Base-by-base conservation (phyloP, 2,113 vertebrate genomes). In the Periophthalmus modestus region DNA sequence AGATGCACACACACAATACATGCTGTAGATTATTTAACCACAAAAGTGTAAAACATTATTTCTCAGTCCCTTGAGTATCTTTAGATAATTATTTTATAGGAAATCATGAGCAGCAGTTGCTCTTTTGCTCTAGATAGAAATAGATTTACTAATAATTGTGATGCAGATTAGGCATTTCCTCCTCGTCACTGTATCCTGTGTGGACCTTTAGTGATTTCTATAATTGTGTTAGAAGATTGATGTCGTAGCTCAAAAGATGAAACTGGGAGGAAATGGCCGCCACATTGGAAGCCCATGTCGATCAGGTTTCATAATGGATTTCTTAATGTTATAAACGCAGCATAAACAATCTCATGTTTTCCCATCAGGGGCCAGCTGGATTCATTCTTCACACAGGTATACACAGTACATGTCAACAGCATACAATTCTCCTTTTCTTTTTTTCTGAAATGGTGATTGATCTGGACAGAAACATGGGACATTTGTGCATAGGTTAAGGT, bases 281-380 rank as follows among this genome's bases (percentile, higher is more conserved):
- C 68, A 79, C 21, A 78, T 68, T 83, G 68, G 78, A 81, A 73
- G 81, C 79, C 61, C 79, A 83, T 83, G 47, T 68, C 83, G 85
- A 84, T 93, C 79, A 24, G 79, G 83, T 91, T 93, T 85, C 91
- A 90, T 88, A 92, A 93, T 93, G 93, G 88, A 86, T 92, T 92
- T 92, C 89, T 92, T 90, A 87, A 89, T 88, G 86, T 73, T 85
- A 91, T 92, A 91, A 92, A 89, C 79, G 85, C 80, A 34, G 23
- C 82, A 84, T 90, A 83, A 87, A 76, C 85, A 69, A 69, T 78
- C 81, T 91, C 88, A 92, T 93, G 87, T 92, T 92, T 93, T 93
- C 81, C 88, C 87, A 89, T 81, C 82, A 79, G 81, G 71, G 68
- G 2, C 50, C 28, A 15, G 19, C 81, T 73, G 74, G 82, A 90